Evolutionary conservation across 1,140 invertebrate genomes (phyloP), one percentile per base, ranked within the genome.

Genomic region (Dolichoris vasculosae): DNA sequence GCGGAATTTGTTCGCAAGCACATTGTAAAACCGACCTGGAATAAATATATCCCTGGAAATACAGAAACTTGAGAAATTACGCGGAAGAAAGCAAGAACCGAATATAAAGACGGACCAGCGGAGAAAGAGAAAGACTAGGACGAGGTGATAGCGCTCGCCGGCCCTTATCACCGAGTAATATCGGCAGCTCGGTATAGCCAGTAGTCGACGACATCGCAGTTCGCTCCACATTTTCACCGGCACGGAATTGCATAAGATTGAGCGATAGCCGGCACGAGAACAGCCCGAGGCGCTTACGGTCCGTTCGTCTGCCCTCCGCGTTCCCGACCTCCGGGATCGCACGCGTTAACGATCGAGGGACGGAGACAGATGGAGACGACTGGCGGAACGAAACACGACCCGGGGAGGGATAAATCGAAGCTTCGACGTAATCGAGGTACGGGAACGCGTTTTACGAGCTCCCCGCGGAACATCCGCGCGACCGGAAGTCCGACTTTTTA

Each of bases 181-280:
- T 89, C 88, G 26, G 64, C 78, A 83, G 86, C 87, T 2, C 15
- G 48, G 48, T 17, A n/a, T n/a, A 51, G 48, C 48, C 7, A 85
- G 85, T 46, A 51, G 51, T 82, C n/a, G 73, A 35, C 82, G 80
- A n/a, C 48, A 59, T 48, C 67, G 86, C 86, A 81, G 85, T 87
- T 89, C 87, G 85, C 88, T 88, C 87, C 87, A 88, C 86, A 88
- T 88, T 89, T 87, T 87, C 86, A 82, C 81, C 82, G 79, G 86
- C 69, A 40, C 85, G 86, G 84, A 89, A 89, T 89, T 87, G 88
- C 88, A 88, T 86, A 87, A 88, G 88, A 89, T 89, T 86, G 87
- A 88, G 85, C 88, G 89, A 90, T 89, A 89, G 86, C 79, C 86
- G 59, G 84, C 88, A 90, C 89, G 89, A 89, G 88, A 88, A 69